A percentile compares a stretch with the other conserved stretches of the same genome.
These are phyloP conservation scores for Symphodus melops DNA, from an alignment of 2,113 vertebrate genomes.

Conservation along the genomic window DNA sequence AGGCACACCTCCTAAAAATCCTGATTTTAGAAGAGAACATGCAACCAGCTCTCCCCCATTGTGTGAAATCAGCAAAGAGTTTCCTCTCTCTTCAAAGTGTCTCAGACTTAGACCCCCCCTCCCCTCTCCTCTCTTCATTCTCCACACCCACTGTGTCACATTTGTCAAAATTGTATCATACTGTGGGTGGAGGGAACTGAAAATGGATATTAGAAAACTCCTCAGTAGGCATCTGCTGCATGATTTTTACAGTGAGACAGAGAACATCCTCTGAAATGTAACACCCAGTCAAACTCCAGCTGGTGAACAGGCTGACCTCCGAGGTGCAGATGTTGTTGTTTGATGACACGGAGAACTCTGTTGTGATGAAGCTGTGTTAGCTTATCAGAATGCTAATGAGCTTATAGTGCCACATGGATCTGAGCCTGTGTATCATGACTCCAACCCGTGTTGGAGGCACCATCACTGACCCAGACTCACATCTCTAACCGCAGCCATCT, in stretches of 20 bases:
- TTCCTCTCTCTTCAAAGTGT: not conserved
- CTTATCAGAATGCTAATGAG: conserved; percentile 29
- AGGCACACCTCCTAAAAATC: not conserved
- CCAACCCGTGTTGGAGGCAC: conserved; percentile 5
- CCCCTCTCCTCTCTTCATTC: conserved; percentile 21
- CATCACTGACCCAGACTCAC: conserved; percentile 25
- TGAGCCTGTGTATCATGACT: not conserved
- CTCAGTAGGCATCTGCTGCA: conserved; percentile 22
- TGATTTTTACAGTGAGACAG: not conserved
- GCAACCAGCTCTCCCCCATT: not conserved
- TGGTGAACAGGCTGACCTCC: conserved; percentile 36
- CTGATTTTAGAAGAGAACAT: not conserved
- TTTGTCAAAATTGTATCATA: conserved; percentile 27
- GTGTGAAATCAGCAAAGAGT: conserved; percentile 6
- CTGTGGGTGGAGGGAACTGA: conserved; percentile 18
- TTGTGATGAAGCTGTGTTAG: conserved; percentile 16
- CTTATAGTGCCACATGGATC: conserved; percentile 10
- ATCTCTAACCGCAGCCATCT: not conserved
- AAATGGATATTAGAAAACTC: conserved; percentile 25
- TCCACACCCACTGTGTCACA: conserved; percentile 16
- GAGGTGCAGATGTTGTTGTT: conserved; percentile 6
- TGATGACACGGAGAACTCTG: conserved; percentile 1
- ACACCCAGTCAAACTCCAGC: conserved; percentile 27
- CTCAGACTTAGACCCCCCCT: conserved; percentile 6
- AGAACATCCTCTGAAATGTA: conserved; percentile 8